Evolutionary conservation across 2,113 vertebrate genomes (phyloP), one percentile per base, ranked within the genome.

Genomic region (Archilochus colubris): DNA sequence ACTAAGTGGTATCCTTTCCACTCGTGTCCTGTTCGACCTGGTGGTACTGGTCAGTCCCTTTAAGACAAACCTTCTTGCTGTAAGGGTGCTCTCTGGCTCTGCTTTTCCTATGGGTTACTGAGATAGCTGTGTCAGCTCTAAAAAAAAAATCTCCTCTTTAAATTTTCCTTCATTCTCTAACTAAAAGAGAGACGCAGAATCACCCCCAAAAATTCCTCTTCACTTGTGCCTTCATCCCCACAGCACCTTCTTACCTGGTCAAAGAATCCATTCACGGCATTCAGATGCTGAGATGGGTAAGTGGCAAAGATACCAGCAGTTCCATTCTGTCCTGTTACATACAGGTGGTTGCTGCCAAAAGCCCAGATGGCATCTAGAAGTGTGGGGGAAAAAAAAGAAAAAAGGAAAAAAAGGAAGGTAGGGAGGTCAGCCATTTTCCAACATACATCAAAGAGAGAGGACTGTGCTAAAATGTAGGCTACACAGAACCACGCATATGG

Each of bases 291-390:
- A 57, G 95, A 98, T 1, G 99, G 99, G 53, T 99, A 99, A 10
- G 99, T 99, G 40, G 99, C 99, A 96, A 99, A 99, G 92, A 99
- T 99, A 27, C 98, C 98, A 53, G 98, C 98, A 9, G 99, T 99
- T 81, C 89, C 95, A 2, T 97, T 96, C 6, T n/a, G 12, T 10
- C 98, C 98, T 1, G 62, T 76, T 24, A 99, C 97, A 17, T 94
- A 57, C 31, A 99, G 98, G 15, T 89, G 86, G 36, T 98, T 97
- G 24, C 80, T 40, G 27, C 97, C 98, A 87, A 89, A 97, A 67
- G 88, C 97, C 98, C 97, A 99, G 83, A 99, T 97, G 57, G 99
- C 99, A 97, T 99, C 99, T 99, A 69, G 73, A 76, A 58, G 67
- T 15, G 28, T 3, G 24, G 58, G 15, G 19, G 18, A 18, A 46